Percentiles rank a stretch among this genome's conserved stretches.
Evolutionary conservation across 2,888 invertebrate genomes (phyloP).

Genomic region (Luperina testacea): DNA sequence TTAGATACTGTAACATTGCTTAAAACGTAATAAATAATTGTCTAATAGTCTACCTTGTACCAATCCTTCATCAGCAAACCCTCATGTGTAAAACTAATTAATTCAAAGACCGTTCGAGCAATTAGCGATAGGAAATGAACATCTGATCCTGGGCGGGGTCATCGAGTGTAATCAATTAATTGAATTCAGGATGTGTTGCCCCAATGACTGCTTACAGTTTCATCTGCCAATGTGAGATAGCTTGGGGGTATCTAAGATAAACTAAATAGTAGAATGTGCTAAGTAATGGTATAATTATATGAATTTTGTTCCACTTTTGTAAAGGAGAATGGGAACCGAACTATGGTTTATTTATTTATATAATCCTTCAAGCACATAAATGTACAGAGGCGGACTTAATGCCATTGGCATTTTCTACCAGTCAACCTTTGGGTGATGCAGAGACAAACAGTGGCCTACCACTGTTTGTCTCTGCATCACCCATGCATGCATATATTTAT

Average conservation of each 20-base stretch:
- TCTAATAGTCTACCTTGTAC: background rate
- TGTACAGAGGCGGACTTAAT: no score
- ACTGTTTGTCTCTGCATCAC: no score
- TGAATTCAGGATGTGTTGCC: constrained; percentile 47
- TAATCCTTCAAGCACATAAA: no score
- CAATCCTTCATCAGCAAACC: constrained; percentile 5
- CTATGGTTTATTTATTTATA: background rate
- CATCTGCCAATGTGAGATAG: constrained; percentile 20
- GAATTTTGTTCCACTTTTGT: background rate
- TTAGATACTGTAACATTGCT: background rate
- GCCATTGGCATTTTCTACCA: no score
- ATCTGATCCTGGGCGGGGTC: constrained; percentile 48
- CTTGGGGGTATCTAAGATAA: background rate
- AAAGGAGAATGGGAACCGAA: background rate
- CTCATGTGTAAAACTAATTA: constrained; percentile 52
- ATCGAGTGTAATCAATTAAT: constrained; percentile 57
- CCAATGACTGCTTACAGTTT: constrained; percentile 44
- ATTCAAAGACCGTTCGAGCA: constrained; percentile 53
- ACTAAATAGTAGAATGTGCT: background rate
- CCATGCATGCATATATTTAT: no score
- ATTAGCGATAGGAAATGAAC: constrained; percentile 64
- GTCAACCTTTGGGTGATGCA: no score
- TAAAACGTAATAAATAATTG: background rate
- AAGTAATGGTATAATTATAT: background rate
- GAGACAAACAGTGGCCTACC: no score